Base-by-base conservation (phyloP, 1,140 invertebrate species). In the Diorhabda elongata region DNA sequence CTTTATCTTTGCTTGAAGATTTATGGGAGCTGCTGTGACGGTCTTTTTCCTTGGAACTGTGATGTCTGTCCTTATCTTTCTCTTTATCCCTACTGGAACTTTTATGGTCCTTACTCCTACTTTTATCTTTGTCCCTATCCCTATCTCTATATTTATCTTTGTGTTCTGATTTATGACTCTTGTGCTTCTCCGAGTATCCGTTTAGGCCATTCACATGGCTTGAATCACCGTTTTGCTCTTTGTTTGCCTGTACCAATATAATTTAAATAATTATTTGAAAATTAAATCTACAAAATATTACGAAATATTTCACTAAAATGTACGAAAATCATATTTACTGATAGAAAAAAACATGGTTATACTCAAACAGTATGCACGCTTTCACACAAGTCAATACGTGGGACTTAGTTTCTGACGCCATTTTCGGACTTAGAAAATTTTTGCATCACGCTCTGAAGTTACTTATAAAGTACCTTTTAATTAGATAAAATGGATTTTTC, bases 341-440 rank as follows among this genome's bases (percentile, higher is more conserved):
- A 26, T 26, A 26, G 7, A 73, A 70, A 67, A 69, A 69, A 60
- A 66, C 5, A n/a, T 44, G 58, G n/a, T 58, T 42, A 42, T 41
- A 11, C 5, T 47, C 7, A 52, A 56, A 4, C 8, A 44, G 9
- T 44, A 62, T 4, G 11, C 43, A 62, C 61, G 43, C 42, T 62
- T 44, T 11, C n/a, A 44, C 61, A 44, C 9, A 56, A 41, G 45
- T 11, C 66, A 60, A 70, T 74, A 80, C 77, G 80, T 81, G 78
- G 86, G 85, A 88, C 86, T 88, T 87, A 86, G 85, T 85, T 85
- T 84, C 85, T 87, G 90, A 89, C 90, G 90, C 89, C 90, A 91
- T 91, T 89, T 91, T 91, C 87, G 88, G 89, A 91, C 89, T 91
- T 91, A 90, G 89, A 90, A 91, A 90, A 90, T 85, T 89, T 90